Evolutionary conservation across 2,888 invertebrate genomes (phyloP), one percentile per base, ranked within the genome.

Genomic region (Drosophila dives): DNA sequence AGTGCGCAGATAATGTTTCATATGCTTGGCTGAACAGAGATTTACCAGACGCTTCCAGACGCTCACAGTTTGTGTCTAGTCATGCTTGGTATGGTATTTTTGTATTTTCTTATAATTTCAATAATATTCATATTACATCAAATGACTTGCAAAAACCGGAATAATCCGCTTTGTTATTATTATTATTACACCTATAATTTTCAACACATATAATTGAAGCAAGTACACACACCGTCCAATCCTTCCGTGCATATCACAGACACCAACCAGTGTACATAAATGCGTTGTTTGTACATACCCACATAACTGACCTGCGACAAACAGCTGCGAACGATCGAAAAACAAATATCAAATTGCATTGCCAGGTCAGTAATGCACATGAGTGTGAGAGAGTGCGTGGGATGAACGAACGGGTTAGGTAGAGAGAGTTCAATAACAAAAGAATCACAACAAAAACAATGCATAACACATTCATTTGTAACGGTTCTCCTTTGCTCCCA

Each of bases 271-370:
- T 36, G 17, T 40, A 7, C 45, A 48, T 10, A 12, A 29, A 29
- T 26, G 17, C 20, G 23, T 15, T 32, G 32, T 8, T 20, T 61
- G 32, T 17, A 32, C 36, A 29, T 34, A 38, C 8, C 10, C 53
- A 48, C 32, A 65, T 45, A 68, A 63, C 68, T 74, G 78, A 81
- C 63, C 70, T 81, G 48, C 51, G 56, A 54, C 67, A 70, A 67
- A 51, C 54, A 77, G 54, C 64, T 70, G 81, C 40, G 49, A 20
- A 40, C 45, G 63, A 77, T 72, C 63, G 32, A 64, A 68, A 23
- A 32, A 33, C 68, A 50, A 50, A 64, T 59, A 40, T 20, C 26
- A 17, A 54, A 48, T 17, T 42, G 68, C 59, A 54, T 26, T 40
- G 38, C 23, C 56, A 48, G 54, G 64, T 45, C 60, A 66, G n/a